A percentile compares a stretch with the other conserved stretches of the same genome.
Evolutionary conservation across 2,113 vertebrate genomes (phyloP).

Genomic region (Microtus oregoni): DNA sequence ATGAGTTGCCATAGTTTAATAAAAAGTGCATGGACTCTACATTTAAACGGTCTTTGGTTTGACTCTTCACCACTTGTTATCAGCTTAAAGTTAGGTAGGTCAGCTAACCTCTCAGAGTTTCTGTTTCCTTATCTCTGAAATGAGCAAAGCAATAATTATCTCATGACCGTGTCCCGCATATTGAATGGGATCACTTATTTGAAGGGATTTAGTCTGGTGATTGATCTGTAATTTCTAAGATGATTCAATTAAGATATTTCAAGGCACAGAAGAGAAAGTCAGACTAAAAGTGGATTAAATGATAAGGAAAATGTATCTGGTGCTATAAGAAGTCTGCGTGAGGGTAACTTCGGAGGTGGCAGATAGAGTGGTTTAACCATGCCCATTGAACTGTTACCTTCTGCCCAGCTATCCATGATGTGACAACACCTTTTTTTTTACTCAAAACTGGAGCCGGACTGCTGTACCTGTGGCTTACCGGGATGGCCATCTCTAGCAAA

Average conservation of each 20-base stretch:
- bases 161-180: background rate
- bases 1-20: slow-evolving; percentile 35
- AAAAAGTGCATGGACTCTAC: slow-evolving; percentile 43
- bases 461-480: background rate
- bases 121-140: slow-evolving; percentile 63
- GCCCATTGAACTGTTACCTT: background rate
- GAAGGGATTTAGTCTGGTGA: slow-evolving; percentile 49
- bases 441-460: background rate
- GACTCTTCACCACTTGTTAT: slow-evolving; percentile 47
- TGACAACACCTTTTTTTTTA: background rate
- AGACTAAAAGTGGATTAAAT: slow-evolving; percentile 46
- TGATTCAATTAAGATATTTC: slow-evolving; percentile 58
- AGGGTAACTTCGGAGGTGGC: background rate
- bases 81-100: slow-evolving; percentile 33
- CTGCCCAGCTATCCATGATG: background rate
- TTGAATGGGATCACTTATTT: slow-evolving; percentile 57
- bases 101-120: slow-evolving; percentile 32
- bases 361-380: background rate
- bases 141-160: slow-evolving; percentile 59
- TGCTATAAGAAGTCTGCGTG: background rate
- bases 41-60: slow-evolving; percentile 55
- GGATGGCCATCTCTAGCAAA: background rate
- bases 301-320: background rate
- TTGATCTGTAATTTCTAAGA: slow-evolving; percentile 24
- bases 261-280: slow-evolving; percentile 12